These are phyloP conservation scores for Trichechus manatus DNA, from an alignment of 2,113 vertebrate genomes.

Conservation along the genomic window DNA sequence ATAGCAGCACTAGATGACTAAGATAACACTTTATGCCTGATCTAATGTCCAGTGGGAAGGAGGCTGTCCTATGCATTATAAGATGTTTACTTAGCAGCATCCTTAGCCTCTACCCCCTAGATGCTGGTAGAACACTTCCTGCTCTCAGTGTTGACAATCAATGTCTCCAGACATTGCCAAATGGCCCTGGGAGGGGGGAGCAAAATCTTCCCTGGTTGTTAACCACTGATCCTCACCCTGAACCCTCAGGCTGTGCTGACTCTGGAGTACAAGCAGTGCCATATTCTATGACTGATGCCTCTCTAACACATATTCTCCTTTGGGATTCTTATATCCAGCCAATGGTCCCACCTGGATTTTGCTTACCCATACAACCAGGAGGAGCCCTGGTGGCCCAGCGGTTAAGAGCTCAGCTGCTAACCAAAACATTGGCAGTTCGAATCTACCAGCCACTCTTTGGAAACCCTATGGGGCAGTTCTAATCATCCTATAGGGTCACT, in stretches of 20 bases:
- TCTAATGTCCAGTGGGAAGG: too few relatives aligned
- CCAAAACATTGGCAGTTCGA: too few relatives aligned
- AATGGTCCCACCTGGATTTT: background rate
- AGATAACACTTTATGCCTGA: too few relatives aligned
- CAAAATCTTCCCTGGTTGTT: too few relatives aligned
- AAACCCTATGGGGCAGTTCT: too few relatives aligned
- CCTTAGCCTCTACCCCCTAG: background rate
- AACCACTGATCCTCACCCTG: background rate
- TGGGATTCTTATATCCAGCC: background rate
- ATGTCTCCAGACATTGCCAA: background rate
- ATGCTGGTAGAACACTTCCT: background rate
- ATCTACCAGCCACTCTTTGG: too few relatives aligned
- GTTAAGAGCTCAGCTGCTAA: too few relatives aligned
- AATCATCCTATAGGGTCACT: too few relatives aligned
- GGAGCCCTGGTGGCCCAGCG: too few relatives aligned
- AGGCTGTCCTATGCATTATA: background rate
- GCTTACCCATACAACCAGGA: background rate
- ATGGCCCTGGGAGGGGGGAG: background rate
- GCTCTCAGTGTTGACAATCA: too few relatives aligned
- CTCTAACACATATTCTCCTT: background rate
- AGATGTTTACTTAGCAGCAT: background rate
- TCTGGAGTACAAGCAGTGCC: accelerated
- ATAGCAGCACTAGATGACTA: too few relatives aligned
- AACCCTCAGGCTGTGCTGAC: too few relatives aligned
- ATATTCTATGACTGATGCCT: accelerated